Percentiles rank a stretch among this genome's conserved stretches.
Conservation (phyloP, 2,888 invertebrate genomes). For the Colletes collaris region DNA sequence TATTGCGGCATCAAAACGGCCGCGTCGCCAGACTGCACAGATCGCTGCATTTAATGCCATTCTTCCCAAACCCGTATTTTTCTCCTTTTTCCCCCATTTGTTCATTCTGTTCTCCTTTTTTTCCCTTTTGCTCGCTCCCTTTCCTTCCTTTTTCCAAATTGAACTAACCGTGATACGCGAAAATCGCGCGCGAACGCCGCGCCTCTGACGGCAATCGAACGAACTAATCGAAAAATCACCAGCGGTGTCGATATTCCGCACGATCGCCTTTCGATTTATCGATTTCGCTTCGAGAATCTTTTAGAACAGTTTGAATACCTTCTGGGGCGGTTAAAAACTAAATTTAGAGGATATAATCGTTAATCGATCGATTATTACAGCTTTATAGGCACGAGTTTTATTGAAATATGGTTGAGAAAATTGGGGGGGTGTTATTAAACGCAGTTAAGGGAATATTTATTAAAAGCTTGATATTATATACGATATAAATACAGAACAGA, state of each 20-base stretch:
- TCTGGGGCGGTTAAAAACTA: no score
- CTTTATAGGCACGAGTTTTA: no score
- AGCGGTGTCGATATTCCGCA: conserved; percentile 44
- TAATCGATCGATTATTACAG: no score
- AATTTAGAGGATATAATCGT: no score
- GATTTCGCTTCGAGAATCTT: conserved; percentile 19
- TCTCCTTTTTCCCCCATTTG: not conserved
- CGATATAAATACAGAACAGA: no score
- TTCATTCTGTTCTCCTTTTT: not conserved
- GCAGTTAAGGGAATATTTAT: no score
- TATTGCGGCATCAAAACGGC: conserved; percentile 54
- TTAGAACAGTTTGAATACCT: not conserved
- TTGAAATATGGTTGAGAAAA: no score
- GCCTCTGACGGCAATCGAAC: conserved; percentile 9
- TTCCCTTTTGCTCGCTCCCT: conserved; percentile 5
- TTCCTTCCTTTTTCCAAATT: conserved; percentile 15
- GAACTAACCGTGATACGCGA: conserved; percentile 38
- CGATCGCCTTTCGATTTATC: conserved; percentile 32
- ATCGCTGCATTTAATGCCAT: conserved; percentile 54
- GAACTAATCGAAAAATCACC: conserved; percentile 31
- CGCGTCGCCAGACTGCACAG: conserved; percentile 45
- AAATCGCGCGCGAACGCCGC: conserved; percentile 34
- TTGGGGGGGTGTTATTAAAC: no score
- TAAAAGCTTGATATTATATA: no score
- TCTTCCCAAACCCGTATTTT: conserved; percentile 48